These are phyloP conservation scores for Hydrolagus affinis DNA, from an alignment of 2,113 vertebrate species.

Conservation along the genomic window DNA sequence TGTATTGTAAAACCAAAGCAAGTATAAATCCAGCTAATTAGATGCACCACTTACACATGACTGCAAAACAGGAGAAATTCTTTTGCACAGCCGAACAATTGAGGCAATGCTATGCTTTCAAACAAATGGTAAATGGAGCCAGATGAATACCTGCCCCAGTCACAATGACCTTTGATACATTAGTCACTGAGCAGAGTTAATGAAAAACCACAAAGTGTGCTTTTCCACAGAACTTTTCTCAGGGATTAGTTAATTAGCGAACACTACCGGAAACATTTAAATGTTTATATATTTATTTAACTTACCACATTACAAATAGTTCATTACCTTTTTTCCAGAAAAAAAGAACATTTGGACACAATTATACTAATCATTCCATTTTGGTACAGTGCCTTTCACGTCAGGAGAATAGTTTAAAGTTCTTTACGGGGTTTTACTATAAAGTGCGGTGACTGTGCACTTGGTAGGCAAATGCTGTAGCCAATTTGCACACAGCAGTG, in stretches of 20 bases:
- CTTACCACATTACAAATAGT: background rate
- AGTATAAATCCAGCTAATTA: background rate
- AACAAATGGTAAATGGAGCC: background rate
- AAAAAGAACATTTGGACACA: background rate
- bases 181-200: conserved; percentile 15
- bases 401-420: too few relatives aligned
- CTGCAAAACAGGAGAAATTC: background rate
- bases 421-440: too few relatives aligned
- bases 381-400: too few relatives aligned
- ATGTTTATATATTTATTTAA: background rate
- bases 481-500: too few relatives aligned
- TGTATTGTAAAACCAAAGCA: background rate
- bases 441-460: too few relatives aligned
- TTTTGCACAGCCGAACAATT: background rate
- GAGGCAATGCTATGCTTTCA: background rate
- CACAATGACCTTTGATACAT: conserved; percentile 1
- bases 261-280: background rate
- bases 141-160: background rate
- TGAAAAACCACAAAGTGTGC: background rate
- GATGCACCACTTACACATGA: background rate
- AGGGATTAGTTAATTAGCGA: conserved; percentile 24
- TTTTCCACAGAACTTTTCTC: background rate
- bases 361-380: too few relatives aligned
- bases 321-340: background rate
- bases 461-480: too few relatives aligned